phyloP scores from a whole-genome alignment of 2,888 invertebrate genomes.

The Craniophora ligustri region DNA sequence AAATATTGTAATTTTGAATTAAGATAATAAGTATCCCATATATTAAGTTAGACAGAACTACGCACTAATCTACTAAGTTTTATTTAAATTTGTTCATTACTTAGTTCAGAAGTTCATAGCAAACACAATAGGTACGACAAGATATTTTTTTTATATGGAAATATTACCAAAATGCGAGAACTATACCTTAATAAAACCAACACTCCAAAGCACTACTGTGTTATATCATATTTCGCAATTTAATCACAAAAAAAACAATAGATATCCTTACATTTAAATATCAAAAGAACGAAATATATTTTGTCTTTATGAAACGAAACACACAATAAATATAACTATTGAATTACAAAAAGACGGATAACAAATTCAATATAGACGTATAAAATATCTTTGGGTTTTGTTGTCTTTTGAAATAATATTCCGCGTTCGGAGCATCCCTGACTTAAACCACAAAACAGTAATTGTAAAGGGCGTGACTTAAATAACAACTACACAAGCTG shows the following conservation, averaged over 20 bases:
- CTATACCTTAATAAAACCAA: background rate
- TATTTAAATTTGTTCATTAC: too few relatives aligned
- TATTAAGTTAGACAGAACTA: too few relatives aligned
- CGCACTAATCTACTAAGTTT: too few relatives aligned
- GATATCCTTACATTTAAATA: slow-evolving; percentile 3
- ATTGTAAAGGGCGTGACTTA: background rate
- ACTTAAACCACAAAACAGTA: background rate
- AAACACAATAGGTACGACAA: too few relatives aligned
- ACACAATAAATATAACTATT: slow-evolving; percentile 1
- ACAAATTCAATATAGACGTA: slow-evolving; percentile 7
- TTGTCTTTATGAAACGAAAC: background rate
- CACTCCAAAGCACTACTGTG: background rate
- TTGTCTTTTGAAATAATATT: slow-evolving; percentile 5
- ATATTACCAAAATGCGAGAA: background rate
- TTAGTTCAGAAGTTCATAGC: too few relatives aligned
- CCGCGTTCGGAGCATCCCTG: background rate
- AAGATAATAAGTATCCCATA: too few relatives aligned
- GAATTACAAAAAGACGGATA: background rate
- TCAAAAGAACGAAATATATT: background rate
- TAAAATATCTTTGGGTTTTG: background rate
- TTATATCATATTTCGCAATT: background rate
- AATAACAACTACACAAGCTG: background rate
- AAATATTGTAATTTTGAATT: too few relatives aligned
- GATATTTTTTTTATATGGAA: too few relatives aligned
- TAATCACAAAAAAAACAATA: background rate